Percentiles rank a stretch among this genome's conserved stretches.
Evolutionary conservation across 2,113 vertebrate genomes (phyloP).

Genomic region (Cryptoleucopteryx plumbea): DNA sequence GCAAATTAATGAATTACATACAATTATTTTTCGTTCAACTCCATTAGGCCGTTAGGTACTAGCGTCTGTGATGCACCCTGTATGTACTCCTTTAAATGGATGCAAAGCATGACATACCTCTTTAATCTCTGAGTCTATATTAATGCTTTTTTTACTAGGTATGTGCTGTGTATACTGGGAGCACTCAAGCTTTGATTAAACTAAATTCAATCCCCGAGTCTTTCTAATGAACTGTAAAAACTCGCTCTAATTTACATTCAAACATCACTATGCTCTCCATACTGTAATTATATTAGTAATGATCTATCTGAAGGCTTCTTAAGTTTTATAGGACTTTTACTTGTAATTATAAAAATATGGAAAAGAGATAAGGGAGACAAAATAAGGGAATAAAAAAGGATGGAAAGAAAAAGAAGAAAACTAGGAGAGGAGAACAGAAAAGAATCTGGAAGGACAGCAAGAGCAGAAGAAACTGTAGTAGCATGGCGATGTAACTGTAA

Average conservation of each 20-base stretch:
- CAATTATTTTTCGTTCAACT: neutral
- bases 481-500: neutral
- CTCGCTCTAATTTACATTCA: slow-evolving; percentile 50
- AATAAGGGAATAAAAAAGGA: neutral
- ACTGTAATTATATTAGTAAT: slow-evolving; percentile 47
- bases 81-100: neutral
- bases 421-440: neutral
- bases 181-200: slow-evolving; percentile 60
- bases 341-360: slow-evolving; percentile 6
- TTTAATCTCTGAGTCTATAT: neutral
- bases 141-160: neutral
- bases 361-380: neutral
- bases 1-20: neutral
- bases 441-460: neutral
- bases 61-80: neutral
- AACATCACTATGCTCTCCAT: slow-evolving; percentile 11
- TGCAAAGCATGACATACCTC: neutral
- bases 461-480: neutral
- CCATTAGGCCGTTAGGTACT: neutral
- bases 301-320: slow-evolving; percentile 41
- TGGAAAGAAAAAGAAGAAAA: neutral
- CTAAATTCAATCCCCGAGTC: slow-evolving; percentile 15
- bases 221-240: slow-evolving; percentile 59
- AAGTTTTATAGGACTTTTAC: slow-evolving; percentile 15
- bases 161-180: slow-evolving; percentile 29